Conservation (phyloP, 2,113 vertebrate genomes). For the Pseudopipra pipra region DNA sequence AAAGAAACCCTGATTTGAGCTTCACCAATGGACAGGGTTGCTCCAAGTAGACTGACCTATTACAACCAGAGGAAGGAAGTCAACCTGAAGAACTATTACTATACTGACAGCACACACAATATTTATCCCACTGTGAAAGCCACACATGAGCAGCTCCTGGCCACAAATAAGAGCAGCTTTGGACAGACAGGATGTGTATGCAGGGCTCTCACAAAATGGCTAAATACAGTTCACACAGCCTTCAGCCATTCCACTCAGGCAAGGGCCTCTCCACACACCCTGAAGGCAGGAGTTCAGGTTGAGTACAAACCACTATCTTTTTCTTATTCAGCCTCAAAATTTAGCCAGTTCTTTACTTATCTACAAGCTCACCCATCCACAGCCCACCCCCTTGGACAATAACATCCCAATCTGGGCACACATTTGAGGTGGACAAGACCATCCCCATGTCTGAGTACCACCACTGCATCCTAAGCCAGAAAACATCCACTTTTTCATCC, state of each 20-base stretch:
- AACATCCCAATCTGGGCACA: not conserved
- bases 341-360: not conserved
- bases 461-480: not conserved
- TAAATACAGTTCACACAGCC: not conserved
- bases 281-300: not conserved
- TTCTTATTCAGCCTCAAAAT: not conserved
- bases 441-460: not conserved
- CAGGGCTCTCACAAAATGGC: not conserved
- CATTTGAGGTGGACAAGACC: not conserved
- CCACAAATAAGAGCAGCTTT: not conserved
- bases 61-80: not conserved
- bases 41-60: not conserved
- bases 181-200: accelerated
- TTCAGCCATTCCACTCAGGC: not conserved
- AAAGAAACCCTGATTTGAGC: not conserved
- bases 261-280: not conserved
- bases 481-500: not conserved
- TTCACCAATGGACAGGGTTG: not conserved
- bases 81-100: not conserved
- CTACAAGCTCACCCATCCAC: not conserved
- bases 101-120: not conserved
- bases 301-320: not conserved
- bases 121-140: not conserved
- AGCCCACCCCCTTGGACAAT: not conserved
- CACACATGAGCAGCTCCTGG: not conserved